Percentiles rank a stretch among this genome's conserved stretches.
Evolutionary conservation across 64 coral and sea anemone species (phyloP).

Genomic region (Stichodactyla helianthus): DNA sequence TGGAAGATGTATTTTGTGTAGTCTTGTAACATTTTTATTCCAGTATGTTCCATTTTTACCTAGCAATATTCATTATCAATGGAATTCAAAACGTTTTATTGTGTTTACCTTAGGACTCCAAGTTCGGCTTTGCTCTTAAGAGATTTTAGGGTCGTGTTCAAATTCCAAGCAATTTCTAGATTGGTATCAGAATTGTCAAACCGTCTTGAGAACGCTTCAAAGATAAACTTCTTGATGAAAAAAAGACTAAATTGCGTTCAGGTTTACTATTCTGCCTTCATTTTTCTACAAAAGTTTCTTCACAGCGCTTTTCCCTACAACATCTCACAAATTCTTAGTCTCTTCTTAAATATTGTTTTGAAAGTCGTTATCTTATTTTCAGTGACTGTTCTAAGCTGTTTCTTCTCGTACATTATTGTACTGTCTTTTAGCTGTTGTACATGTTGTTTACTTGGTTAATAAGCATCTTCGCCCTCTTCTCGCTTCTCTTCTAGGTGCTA

Average conservation of each 20-base stretch:
- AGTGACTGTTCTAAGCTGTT: not conserved
- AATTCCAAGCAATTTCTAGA: not conserved
- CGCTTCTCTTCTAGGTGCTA: not conserved
- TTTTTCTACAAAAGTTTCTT: not conserved
- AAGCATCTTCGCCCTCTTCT: not conserved
- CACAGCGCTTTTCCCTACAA: not conserved
- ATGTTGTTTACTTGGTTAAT: not conserved
- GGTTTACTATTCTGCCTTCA: not conserved
- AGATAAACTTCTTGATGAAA: not conserved
- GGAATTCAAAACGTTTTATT: not conserved
- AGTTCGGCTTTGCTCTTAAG: not conserved
- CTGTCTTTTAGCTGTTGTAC: too few species aligned
- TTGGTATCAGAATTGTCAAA: not conserved
- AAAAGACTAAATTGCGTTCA: not conserved
- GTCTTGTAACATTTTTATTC: not conserved
- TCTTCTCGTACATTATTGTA: not conserved
- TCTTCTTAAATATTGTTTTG: not conserved
- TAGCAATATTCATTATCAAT: not conserved
- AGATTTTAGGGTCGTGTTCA: conserved; percentile 24
- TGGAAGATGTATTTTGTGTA: not conserved
- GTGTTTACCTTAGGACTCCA: conserved; percentile 12
- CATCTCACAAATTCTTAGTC: not conserved
- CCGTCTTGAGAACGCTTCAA: not conserved
- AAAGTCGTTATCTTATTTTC: too few species aligned
- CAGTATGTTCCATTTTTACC: not conserved